Evolutionary conservation across 1,140 invertebrate genomes (phyloP).

Genomic region (Megathymus violae): DNA sequence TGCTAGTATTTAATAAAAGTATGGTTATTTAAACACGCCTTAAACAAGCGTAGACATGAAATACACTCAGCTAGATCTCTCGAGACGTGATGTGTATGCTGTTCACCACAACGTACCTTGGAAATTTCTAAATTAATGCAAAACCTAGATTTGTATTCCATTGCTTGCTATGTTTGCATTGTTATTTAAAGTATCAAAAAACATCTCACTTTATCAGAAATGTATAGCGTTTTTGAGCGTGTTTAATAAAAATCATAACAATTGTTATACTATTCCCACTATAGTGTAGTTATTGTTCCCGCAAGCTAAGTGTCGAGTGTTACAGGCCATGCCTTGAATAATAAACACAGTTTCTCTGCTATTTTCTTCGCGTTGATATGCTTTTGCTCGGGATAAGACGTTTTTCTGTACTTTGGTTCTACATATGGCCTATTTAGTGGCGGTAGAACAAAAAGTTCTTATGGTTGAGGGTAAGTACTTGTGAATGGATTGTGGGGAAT

Average conservation of each 20-base stretch:
- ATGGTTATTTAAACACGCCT: slow-evolving; percentile 42
- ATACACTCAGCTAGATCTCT: slow-evolving; percentile 41
- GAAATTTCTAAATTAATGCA: not conserved
- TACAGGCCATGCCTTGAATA: slow-evolving; percentile 47
- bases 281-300: slow-evolving; percentile 44
- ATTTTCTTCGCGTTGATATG: slow-evolving; percentile 33
- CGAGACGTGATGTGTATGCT: slow-evolving; percentile 36
- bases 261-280: slow-evolving; percentile 23
- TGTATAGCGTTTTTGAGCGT: not conserved
- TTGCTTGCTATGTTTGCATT: not conserved
- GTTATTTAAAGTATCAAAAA: not conserved
- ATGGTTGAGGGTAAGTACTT: slow-evolving; percentile 4
- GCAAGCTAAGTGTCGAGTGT: slow-evolving; percentile 50
- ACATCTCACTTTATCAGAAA: not conserved
- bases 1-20: slow-evolving; percentile 30
- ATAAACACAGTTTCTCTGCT: slow-evolving; percentile 42
- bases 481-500: not conserved
- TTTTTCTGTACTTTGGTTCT: slow-evolving; percentile 17
- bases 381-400: slow-evolving; percentile 12
- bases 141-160: not conserved
- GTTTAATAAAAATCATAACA: not conserved
- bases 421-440: slow-evolving; percentile 19
- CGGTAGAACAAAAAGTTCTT: not conserved
- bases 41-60: slow-evolving; percentile 46
- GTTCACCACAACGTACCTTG: slow-evolving; percentile 1